Percentiles rank a stretch among this genome's conserved stretches.
These are phyloP conservation scores for Sebastes steindachneri DNA, from an alignment of 2,797 vertebrate species.

Conservation along the genomic window DNA sequence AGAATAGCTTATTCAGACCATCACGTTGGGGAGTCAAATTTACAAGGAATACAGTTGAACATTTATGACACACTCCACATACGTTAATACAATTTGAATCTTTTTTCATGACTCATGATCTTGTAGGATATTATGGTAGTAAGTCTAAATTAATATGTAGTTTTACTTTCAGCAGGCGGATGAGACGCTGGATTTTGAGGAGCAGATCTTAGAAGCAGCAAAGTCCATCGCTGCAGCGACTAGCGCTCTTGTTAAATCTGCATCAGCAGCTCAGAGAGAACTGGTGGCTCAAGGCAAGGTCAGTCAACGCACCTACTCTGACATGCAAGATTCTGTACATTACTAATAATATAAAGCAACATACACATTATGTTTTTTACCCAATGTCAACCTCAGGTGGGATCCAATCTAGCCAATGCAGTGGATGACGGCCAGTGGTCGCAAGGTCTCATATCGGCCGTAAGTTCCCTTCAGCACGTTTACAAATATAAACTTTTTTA, in stretches of 20 bases:
- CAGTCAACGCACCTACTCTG: constrained; percentile 55
- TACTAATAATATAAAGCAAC: neutral
- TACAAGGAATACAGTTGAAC: neutral
- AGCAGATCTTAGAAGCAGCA: constrained; percentile 98
- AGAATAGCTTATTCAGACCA: neutral
- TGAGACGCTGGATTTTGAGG: constrained; percentile 97
- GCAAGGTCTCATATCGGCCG: constrained; percentile 97
- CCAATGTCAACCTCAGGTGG: constrained; percentile 84
- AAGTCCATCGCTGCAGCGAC: constrained; percentile 98
- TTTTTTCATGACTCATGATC: neutral
- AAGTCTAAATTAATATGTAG: constrained; percentile 16
- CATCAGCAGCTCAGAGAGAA: constrained; percentile 97
- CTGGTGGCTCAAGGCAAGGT: constrained; percentile 99
- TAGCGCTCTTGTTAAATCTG: constrained; percentile 97
- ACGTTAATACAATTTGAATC: neutral
- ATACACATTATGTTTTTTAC: neutral
- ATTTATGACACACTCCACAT: neutral
- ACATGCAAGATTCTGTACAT: neutral
- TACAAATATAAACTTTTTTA: neutral
- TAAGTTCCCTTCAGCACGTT: constrained; percentile 78
- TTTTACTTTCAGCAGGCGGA: constrained; percentile 91
- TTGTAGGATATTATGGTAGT: neutral
- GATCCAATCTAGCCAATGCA: constrained; percentile 95
- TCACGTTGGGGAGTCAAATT: neutral
- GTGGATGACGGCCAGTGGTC: constrained; percentile 99